Evolutionary conservation across 2,113 vertebrate species (phyloP).

Genomic region (Ceyx cyanopectus): DNA sequence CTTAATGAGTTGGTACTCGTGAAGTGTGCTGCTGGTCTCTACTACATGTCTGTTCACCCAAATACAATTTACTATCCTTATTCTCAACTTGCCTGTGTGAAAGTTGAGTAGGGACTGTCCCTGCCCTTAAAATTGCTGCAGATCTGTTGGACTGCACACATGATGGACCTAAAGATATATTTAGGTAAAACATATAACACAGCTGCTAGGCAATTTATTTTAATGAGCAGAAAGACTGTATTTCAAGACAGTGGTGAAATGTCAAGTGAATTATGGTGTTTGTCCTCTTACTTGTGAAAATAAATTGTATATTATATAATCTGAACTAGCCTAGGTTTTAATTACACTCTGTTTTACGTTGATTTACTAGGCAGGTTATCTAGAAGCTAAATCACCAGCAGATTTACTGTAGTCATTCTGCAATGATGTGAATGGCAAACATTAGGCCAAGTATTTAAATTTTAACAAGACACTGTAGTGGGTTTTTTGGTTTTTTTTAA

Average conservation of each 20-base stretch:
- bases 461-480: not conserved
- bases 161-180: conserved; percentile 23
- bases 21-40: not conserved
- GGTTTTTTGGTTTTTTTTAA: not conserved
- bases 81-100: not conserved
- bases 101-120: not conserved
- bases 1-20: not conserved
- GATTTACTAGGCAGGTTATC: conserved; percentile 56
- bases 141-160: not conserved
- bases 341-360: conserved; percentile 24
- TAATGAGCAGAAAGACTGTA: not conserved
- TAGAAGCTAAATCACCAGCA: conserved; percentile 30
- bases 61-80: not conserved
- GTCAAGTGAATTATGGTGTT: conserved; percentile 41
- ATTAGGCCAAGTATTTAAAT: not conserved
- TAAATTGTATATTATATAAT: conserved; percentile 30
- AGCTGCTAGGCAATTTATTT: conserved; percentile 53
- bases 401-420: not conserved
- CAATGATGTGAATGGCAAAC: conserved; percentile 34
- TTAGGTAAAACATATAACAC: conserved; percentile 47
- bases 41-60: not conserved
- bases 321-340: conserved; percentile 41
- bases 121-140: conserved; percentile 1
- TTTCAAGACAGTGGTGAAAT: conserved; percentile 39
- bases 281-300: conserved; percentile 46